phyloP scores from a whole-genome alignment of 2,797 vertebrate species.

The Halcyon badia region DNA sequence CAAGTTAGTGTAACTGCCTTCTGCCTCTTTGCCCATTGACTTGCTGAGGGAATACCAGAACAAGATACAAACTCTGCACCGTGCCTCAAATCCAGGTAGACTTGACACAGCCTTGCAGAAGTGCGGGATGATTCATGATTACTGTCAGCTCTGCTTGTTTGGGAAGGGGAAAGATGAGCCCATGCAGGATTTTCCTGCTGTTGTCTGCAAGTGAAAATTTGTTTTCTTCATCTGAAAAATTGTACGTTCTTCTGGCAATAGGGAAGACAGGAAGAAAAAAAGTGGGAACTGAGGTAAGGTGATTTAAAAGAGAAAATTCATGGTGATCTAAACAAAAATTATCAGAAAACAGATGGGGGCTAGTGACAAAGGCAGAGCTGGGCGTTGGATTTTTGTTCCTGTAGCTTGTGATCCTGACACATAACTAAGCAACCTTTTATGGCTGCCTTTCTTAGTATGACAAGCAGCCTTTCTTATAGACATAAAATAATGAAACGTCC shows the following conservation, averaged over 20 bases:
- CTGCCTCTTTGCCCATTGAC: neutral
- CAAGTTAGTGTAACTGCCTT: neutral
- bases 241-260: neutral
- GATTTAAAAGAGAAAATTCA: neutral
- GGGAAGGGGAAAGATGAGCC: neutral
- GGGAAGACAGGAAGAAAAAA: neutral
- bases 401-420: neutral
- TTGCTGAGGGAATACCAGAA: neutral
- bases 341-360: neutral
- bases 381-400: neutral
- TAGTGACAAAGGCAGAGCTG: neutral
- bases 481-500: neutral
- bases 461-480: neutral
- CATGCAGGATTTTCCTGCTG: neutral
- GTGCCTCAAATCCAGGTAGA: neutral
- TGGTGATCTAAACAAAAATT: neutral
- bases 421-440: neutral
- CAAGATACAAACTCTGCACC: rapidly evolving
- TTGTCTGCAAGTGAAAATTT: neutral
- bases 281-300: neutral
- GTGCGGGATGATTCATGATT: neutral
- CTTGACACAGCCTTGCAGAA: neutral
- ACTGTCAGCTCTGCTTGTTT: neutral
- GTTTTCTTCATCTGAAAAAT: neutral
- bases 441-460: neutral